Evolutionary conservation across 2,113 vertebrate genomes (phyloP).

Genomic region (Stigmatopora nigra): DNA sequence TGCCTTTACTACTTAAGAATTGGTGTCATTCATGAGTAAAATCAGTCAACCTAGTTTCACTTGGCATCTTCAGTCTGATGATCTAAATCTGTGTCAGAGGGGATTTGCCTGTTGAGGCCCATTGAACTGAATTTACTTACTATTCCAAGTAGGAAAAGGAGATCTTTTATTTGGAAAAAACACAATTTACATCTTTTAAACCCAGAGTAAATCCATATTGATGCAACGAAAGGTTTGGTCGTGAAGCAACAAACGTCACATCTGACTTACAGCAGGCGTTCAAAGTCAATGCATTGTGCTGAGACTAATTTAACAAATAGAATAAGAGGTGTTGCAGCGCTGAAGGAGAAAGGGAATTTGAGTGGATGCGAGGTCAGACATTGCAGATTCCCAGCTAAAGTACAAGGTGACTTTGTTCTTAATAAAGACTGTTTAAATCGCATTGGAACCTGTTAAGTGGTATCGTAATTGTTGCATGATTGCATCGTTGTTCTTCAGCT

Average conservation of each 20-base stretch:
- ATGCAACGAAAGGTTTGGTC: background rate
- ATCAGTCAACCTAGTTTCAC: conserved; percentile 54
- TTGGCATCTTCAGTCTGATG: conserved; percentile 35
- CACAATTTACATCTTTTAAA: background rate
- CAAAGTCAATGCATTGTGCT: conserved; percentile 23
- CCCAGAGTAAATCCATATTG: background rate
- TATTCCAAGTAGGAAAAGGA: conserved; percentile 15
- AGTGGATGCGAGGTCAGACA: background rate
- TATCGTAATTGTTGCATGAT: background rate
- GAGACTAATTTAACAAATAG: conserved; percentile 28
- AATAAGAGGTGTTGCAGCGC: conserved; percentile 12
- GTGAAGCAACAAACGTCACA: background rate
- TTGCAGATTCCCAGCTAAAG: background rate
- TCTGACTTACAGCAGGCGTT: conserved; percentile 16
- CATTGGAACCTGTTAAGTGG: background rate
- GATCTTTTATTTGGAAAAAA: background rate
- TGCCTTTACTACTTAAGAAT: conserved; percentile 43
- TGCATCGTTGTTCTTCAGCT: background rate
- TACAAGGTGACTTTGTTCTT: background rate
- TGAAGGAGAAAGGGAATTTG: conserved; percentile 4
- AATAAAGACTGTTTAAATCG: background rate
- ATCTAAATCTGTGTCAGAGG: conserved; percentile 35
- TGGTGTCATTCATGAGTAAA: conserved; percentile 53
- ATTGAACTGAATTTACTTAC: background rate
- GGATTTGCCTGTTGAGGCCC: conserved; percentile 16